Percentiles rank a stretch among this genome's conserved stretches.
Conservation (phyloP, 2,113 vertebrate genomes). For the Genyomyrus donnyi region DNA sequence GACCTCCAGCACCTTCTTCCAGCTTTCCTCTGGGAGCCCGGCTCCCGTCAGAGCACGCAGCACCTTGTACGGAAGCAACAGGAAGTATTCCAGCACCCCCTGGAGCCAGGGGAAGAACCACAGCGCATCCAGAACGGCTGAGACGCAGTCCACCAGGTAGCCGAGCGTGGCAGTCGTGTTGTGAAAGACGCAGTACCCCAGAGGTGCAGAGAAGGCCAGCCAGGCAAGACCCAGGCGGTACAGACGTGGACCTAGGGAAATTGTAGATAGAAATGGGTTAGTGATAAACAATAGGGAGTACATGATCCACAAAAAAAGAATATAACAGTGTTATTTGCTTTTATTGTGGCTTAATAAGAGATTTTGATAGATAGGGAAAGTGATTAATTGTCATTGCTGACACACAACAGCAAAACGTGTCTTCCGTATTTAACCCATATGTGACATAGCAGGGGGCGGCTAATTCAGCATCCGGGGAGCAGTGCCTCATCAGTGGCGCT, state of each 20-base stretch:
- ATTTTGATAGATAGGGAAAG: not conserved
- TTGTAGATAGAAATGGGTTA: not conserved
- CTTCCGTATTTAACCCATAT: not conserved
- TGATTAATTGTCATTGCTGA: not conserved
- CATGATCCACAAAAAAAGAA: not conserved
- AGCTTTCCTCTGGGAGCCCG: conserved; percentile 62
- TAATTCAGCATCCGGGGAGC: no score
- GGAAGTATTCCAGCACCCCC: conserved; percentile 56
- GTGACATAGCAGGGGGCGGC: not conserved
- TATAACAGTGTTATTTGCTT: not conserved
- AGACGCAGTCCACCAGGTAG: conserved; percentile 61
- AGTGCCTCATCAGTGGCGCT: not conserved
- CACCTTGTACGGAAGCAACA: conserved; percentile 68
- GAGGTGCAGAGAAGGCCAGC: conserved; percentile 69
- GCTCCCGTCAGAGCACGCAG: conserved; percentile 54
- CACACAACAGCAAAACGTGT: not conserved
- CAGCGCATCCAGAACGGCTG: conserved; percentile 64
- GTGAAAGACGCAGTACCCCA: conserved; percentile 66
- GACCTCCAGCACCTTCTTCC: conserved; percentile 71
- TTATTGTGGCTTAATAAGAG: not conserved
- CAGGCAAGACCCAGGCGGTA: conserved; percentile 69
- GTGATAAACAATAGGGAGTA: not conserved
- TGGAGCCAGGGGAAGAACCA: conserved; percentile 70
- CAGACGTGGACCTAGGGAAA: conserved; percentile 57
- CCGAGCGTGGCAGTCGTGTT: conserved; percentile 68